Percentiles rank a stretch among this genome's conserved stretches.
Conservation (phyloP, 2,888 invertebrate genomes). For the Lissocephala sabroskyi region DNA sequence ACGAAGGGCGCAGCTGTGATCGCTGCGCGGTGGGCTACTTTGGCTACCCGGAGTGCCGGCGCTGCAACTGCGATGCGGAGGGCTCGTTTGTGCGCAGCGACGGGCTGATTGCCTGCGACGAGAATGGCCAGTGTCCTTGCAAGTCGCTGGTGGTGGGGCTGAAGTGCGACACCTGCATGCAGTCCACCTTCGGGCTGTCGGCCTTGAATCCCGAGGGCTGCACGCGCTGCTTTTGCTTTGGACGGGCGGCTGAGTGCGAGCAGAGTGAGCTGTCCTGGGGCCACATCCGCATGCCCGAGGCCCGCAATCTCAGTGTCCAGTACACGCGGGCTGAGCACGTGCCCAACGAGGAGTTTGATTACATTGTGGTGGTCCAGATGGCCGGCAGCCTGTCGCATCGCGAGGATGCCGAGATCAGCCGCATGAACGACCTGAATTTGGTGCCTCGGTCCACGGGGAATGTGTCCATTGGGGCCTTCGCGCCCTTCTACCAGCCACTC, state of each 20-base stretch:
- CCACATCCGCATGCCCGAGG: constrained; percentile 79
- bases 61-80: constrained; percentile 85
- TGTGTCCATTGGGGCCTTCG: constrained; percentile 71
- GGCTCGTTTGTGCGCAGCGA: constrained; percentile 78
- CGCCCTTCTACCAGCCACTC: constrained; percentile 68
- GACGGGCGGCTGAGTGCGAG: constrained; percentile 83
- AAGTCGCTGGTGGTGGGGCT: constrained; percentile 90
- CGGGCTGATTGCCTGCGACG: constrained; percentile 81
- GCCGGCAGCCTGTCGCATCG: constrained; percentile 63
- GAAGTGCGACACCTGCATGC: constrained; percentile 87
- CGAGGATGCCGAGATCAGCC: constrained; percentile 73
- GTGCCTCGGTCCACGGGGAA: constrained; percentile 76
- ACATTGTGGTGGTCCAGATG: constrained; percentile 71
- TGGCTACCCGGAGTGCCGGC: constrained; percentile 89
- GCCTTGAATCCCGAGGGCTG: constrained; percentile 88
- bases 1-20: constrained; percentile 84
- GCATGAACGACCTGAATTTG: constrained; percentile 76
- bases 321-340: constrained; percentile 62
- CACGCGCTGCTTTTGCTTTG: constrained; percentile 97
- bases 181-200: constrained; percentile 90
- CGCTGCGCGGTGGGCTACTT: constrained; percentile 88
- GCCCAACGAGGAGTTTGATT: constrained; percentile 67
- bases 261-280: constrained; percentile 89
- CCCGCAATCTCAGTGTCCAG: constrained; percentile 73
- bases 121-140: constrained; percentile 88